These are phyloP conservation scores for Baronia brevicornis DNA, from an alignment of 2,888 invertebrate genomes.

Conservation along the genomic window DNA sequence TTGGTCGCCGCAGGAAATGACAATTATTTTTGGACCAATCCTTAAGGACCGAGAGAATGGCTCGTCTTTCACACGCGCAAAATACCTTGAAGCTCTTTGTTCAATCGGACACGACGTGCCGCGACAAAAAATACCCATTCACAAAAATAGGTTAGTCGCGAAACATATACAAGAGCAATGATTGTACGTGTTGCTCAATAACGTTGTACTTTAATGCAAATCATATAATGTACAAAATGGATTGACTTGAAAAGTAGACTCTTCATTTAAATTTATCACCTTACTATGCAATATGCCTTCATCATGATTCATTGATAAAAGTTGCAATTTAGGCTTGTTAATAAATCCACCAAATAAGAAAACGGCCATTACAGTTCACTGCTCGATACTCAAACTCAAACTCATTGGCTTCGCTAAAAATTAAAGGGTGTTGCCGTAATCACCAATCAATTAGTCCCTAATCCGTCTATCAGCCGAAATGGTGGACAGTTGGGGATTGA, in stretches of 20 bases:
- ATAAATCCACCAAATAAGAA: too few relatives aligned
- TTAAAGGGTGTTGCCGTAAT: too few relatives aligned
- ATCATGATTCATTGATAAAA: slow-evolving; percentile 25
- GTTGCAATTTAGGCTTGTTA: too few relatives aligned
- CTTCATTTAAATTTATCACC: slow-evolving; percentile 19
- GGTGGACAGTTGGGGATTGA: too few relatives aligned
- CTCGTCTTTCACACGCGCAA: slow-evolving; percentile 69
- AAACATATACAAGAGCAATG: slow-evolving; percentile 33
- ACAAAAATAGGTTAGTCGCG: slow-evolving; percentile 71
- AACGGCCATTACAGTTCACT: too few relatives aligned
- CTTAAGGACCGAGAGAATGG: slow-evolving; percentile 59
- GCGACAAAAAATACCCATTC: slow-evolving; percentile 67
- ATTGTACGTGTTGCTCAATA: slow-evolving; percentile 9
- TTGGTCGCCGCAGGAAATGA: slow-evolving; percentile 71
- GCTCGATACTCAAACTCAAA: too few relatives aligned
- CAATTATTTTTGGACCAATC: slow-evolving; percentile 71
- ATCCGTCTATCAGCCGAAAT: too few relatives aligned
- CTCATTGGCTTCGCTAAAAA: too few relatives aligned
- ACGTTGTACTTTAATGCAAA: slow-evolving; percentile 22
- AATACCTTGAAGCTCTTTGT: slow-evolving; percentile 67
- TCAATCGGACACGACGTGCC: slow-evolving; percentile 36
- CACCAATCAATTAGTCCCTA: too few relatives aligned
- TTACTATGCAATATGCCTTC: slow-evolving; percentile 18
- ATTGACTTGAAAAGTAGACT: slow-evolving; percentile 7
- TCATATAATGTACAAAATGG: slow-evolving; percentile 1